Conservation (phyloP, 1,140 invertebrate genomes). For the Cotesia chilonis region DNA sequence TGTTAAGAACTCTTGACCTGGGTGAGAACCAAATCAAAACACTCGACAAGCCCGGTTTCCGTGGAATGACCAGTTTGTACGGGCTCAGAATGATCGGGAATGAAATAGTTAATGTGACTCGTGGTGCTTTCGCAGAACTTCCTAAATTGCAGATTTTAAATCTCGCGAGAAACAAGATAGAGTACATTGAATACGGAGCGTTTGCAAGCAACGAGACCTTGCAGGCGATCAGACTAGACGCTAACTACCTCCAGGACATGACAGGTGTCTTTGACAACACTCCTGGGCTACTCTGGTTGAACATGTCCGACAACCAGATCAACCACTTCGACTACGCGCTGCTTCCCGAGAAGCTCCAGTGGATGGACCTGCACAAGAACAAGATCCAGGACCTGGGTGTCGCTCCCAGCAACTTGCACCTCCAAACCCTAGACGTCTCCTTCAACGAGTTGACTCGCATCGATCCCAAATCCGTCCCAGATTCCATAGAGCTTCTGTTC, state of each 20-base stretch:
- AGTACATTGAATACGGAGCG: constrained; percentile 76
- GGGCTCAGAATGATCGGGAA: constrained; percentile 84
- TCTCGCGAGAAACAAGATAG: constrained; percentile 82
- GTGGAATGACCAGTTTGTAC: constrained; percentile 80
- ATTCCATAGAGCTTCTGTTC: constrained; percentile 81
- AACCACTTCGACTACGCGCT: constrained; percentile 83
- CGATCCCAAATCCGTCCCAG: constrained; percentile 75
- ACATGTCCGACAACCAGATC: constrained; percentile 84
- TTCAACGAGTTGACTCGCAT: constrained; percentile 81
- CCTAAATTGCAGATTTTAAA: constrained; percentile 81
- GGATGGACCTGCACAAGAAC: constrained; percentile 86
- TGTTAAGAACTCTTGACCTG: constrained; percentile 81
- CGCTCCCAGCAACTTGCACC: constrained; percentile 59
- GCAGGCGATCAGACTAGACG: constrained; percentile 82
- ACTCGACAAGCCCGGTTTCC: constrained; percentile 81
- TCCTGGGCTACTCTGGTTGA: constrained; percentile 80
- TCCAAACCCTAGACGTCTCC: constrained; percentile 81
- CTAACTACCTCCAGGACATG: constrained; percentile 80
- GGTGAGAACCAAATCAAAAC: constrained; percentile 82
- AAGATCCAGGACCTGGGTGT: constrained; percentile 76
- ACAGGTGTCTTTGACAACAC: constrained; percentile 79
- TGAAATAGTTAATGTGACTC: constrained; percentile 79
- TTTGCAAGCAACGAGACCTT: constrained; percentile 79
- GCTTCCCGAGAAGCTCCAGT: constrained; percentile 79
- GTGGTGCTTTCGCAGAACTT: constrained; percentile 75